Conservation (phyloP, 2,888 invertebrate species). For the Diarsia dahlii region DNA sequence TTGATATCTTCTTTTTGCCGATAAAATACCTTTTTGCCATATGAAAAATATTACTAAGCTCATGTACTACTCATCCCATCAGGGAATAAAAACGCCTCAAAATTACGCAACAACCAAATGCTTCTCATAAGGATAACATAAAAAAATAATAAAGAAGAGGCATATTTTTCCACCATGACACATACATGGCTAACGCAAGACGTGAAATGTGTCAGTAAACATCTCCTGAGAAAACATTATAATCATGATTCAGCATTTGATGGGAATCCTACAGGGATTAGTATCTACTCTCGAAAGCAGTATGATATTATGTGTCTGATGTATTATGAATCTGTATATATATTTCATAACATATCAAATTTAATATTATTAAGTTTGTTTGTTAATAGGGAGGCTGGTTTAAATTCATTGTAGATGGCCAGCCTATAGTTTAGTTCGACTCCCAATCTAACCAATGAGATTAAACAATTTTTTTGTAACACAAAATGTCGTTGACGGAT, state of each 20-base stretch:
- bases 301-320: not conserved
- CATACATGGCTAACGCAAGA: conserved; percentile 29
- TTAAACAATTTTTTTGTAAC: no score
- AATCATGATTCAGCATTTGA: conserved; percentile 60
- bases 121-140: conserved; percentile 54
- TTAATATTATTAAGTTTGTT: no score
- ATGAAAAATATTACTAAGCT: conserved; percentile 19
- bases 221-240: conserved; percentile 62
- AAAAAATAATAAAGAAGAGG: conserved; percentile 56
- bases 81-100: conserved; percentile 37
- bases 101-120: conserved; percentile 54
- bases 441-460: no score
- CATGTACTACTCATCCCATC: conserved; percentile 15
- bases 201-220: conserved; percentile 52
- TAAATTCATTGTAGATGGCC: no score
- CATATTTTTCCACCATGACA: conserved; percentile 54
- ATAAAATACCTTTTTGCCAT: not conserved
- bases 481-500: not conserved
- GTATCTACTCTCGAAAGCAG: conserved; percentile 2
- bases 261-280: conserved; percentile 45
- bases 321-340: not conserved
- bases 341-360: no score
- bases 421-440: no score
- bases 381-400: no score
- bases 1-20: not conserved